A percentile compares a stretch with the other conserved stretches of the same genome.
Conservation (phyloP, 2,888 invertebrate species). For the Heteromurus nitidus region DNA sequence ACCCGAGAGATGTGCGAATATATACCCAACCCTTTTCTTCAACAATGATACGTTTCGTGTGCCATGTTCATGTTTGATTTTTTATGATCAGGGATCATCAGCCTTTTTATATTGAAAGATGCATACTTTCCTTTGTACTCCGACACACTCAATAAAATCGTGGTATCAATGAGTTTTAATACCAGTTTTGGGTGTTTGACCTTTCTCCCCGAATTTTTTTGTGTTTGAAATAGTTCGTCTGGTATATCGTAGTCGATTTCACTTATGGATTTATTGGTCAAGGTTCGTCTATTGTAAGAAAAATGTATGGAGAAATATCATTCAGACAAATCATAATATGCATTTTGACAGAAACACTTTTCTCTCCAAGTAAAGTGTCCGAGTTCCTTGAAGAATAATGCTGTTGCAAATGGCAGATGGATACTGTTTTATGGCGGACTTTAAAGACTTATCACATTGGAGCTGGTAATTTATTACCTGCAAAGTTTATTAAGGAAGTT, state of each 20-base stretch:
- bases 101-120: neutral
- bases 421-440: too few relatives aligned
- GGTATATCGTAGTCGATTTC: neutral
- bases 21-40: neutral
- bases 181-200: constrained; percentile 59
- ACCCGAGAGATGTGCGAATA: neutral
- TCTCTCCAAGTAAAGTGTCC: too few relatives aligned
- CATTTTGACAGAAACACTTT: too few relatives aligned
- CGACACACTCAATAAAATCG: neutral
- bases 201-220: constrained; percentile 15
- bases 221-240: neutral
- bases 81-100: constrained; percentile 18
- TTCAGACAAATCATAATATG: too few relatives aligned
- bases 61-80: neutral
- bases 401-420: too few relatives aligned
- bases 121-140: neutral
- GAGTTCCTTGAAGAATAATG: too few relatives aligned
- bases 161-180: too few relatives aligned
- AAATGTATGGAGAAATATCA: too few relatives aligned
- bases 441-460: too few relatives aligned
- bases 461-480: too few relatives aligned
- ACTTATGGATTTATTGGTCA: constrained; percentile 39
- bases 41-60: neutral
- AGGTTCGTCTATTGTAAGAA: too few relatives aligned
- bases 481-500: too few relatives aligned